Percentiles rank a stretch among this genome's conserved stretches.
Conservation (phyloP, 2,797 vertebrate genomes). For the Chiroxiphia lanceolata region DNA sequence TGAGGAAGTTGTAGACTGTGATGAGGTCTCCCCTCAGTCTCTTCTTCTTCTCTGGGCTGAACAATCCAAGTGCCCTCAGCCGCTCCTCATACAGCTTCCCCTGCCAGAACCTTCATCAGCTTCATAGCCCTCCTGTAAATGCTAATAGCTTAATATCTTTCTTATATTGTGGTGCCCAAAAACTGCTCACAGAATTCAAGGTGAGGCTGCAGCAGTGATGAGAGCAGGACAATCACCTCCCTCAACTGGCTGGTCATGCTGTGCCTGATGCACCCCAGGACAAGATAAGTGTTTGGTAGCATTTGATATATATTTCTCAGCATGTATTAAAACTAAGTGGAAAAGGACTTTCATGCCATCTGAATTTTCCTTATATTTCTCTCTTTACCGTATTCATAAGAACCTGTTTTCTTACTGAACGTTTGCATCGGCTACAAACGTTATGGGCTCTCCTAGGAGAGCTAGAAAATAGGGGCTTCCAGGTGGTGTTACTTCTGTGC, state of each 20-base stretch:
- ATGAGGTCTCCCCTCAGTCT: background rate
- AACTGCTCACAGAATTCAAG: background rate
- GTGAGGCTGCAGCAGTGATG: background rate
- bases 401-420: background rate
- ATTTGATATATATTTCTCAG: background rate
- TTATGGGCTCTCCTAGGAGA: background rate
- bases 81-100: rapidly evolving
- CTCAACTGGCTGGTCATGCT: background rate
- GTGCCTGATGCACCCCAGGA: background rate
- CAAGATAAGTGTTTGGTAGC: background rate
- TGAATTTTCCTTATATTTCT: background rate
- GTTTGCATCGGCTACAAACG: background rate
- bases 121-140: background rate
- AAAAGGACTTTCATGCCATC: background rate
- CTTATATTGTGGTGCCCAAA: background rate
- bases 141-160: background rate
- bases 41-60: background rate
- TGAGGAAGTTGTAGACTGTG: background rate
- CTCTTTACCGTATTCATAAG: background rate
- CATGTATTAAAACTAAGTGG: background rate
- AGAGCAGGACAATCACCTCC: background rate
- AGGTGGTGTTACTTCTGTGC: background rate
- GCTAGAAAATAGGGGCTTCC: background rate
- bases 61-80: background rate
- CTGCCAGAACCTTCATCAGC: background rate